These are phyloP conservation scores for Selene dorsalis DNA, from an alignment of 2,797 vertebrate genomes.

Conservation along the genomic window DNA sequence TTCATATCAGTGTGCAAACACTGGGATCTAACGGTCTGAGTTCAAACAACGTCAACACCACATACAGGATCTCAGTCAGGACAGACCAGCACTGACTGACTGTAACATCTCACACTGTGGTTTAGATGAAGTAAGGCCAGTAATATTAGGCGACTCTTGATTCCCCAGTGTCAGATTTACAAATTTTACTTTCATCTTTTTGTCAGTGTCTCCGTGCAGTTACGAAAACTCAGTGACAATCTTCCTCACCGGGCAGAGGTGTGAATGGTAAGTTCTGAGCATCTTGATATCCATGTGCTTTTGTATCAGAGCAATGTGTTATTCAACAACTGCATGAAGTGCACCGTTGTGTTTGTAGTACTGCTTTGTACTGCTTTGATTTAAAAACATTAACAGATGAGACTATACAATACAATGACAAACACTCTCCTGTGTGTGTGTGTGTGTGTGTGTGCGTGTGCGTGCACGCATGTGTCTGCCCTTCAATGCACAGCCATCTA, in stretches of 20 bases:
- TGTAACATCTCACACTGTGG: constrained; percentile 1
- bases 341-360: too few relatives aligned
- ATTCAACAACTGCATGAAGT: background rate
- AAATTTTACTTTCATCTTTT: background rate
- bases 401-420: background rate
- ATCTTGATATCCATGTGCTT: background rate
- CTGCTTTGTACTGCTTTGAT: too few relatives aligned
- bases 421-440: constrained; percentile 19
- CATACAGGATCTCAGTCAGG: constrained; percentile 28
- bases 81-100: constrained; percentile 22
- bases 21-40: constrained; percentile 74
- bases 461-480: constrained; percentile 8
- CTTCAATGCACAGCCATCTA: constrained; percentile 61
- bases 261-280: constrained; percentile 38
- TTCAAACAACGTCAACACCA: constrained; percentile 62
- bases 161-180: background rate
- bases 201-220: constrained; percentile 26
- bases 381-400: background rate
- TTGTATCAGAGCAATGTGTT: background rate
- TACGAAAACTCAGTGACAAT: constrained; percentile 13
- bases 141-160: background rate
- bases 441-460: constrained; percentile 16
- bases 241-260: constrained; percentile 13
- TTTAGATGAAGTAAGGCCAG: constrained; percentile 38
- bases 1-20: constrained; percentile 71